Percentiles rank a stretch among this genome's conserved stretches.
Conservation (phyloP, 2,797 vertebrate genomes). For the Loriculus beryllinus region DNA sequence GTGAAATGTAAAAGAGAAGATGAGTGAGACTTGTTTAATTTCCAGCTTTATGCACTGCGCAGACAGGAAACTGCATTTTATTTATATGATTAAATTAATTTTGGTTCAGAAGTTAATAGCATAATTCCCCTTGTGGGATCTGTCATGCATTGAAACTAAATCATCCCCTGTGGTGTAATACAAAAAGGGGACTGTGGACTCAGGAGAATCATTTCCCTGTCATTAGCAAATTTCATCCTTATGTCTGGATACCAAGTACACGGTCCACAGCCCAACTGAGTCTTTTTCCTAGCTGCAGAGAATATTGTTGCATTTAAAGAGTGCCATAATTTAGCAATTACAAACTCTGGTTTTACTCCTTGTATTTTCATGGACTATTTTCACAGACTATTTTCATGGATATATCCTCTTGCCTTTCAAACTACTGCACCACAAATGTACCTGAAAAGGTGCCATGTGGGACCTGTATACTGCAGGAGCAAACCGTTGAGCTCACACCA, state of each 20-base stretch:
- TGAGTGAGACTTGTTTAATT: neutral
- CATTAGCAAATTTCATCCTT: slow-evolving; percentile 57
- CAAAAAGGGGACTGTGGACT: neutral
- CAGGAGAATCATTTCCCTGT: slow-evolving; percentile 37
- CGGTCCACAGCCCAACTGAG: neutral
- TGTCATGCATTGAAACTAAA: slow-evolving; percentile 19
- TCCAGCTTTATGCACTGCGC: neutral
- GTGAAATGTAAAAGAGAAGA: neutral
- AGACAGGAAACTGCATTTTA: slow-evolving; percentile 15
- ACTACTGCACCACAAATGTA: neutral
- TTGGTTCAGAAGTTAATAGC: slow-evolving; percentile 42
- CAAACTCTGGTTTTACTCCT: neutral
- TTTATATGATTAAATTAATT: slow-evolving; percentile 51
- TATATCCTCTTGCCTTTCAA: neutral
- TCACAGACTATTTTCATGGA: neutral
- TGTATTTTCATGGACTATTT: neutral
- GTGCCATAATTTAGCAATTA: neutral
- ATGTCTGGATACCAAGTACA: neutral
- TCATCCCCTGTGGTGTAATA: neutral
- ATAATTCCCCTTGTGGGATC: slow-evolving; percentile 11
- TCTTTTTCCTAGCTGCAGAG: neutral
- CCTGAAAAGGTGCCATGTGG: neutral
- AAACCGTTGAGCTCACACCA: neutral
- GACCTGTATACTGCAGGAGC: neutral
- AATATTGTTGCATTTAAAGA: slow-evolving; percentile 4